Evolutionary conservation across 2,888 invertebrate genomes (phyloP).

Genomic region (Cynaeus angustus): DNA sequence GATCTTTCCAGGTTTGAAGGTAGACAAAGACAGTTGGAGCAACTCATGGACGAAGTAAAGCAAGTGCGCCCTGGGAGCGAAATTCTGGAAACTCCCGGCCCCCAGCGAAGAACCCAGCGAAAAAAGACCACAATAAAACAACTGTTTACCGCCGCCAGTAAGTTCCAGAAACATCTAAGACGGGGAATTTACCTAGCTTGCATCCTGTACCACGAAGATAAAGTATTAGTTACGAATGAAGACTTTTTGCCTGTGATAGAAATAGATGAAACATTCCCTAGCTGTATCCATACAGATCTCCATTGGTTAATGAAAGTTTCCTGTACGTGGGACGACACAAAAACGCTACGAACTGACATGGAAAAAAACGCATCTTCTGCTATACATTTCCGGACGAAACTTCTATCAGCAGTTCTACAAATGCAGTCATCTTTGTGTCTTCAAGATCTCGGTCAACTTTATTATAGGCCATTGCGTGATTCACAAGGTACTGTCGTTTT

Average conservation of each 20-base stretch:
- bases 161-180: conserved; percentile 94
- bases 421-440: conserved; percentile 94
- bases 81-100: conserved; percentile 78
- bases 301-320: conserved; percentile 97
- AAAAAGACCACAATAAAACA: conserved; percentile 94
- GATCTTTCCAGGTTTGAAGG: conserved; percentile 75
- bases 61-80: conserved; percentile 76
- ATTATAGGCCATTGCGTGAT: conserved; percentile 92
- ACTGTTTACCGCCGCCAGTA: conserved; percentile 95
- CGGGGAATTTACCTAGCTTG: conserved; percentile 96
- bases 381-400: conserved; percentile 92
- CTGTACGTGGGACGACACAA: conserved; percentile 97
- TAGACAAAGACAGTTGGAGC: conserved; percentile 82
- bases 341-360: conserved; percentile 93
- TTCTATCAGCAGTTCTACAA: conserved; percentile 93
- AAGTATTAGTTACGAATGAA: conserved; percentile 96
- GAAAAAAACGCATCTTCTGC: conserved; percentile 94
- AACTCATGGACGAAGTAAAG: conserved; percentile 82
- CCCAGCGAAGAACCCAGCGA: conserved; percentile 83
- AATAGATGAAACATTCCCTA: conserved; percentile 96
- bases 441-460: conserved; percentile 95
- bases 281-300: conserved; percentile 93
- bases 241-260: conserved; percentile 97
- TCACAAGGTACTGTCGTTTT: conserved; percentile 89
- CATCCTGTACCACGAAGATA: conserved; percentile 95